Base-by-base conservation (phyloP, 2,113 vertebrate genomes). In the Myrmecophaga tridactyla region DNA sequence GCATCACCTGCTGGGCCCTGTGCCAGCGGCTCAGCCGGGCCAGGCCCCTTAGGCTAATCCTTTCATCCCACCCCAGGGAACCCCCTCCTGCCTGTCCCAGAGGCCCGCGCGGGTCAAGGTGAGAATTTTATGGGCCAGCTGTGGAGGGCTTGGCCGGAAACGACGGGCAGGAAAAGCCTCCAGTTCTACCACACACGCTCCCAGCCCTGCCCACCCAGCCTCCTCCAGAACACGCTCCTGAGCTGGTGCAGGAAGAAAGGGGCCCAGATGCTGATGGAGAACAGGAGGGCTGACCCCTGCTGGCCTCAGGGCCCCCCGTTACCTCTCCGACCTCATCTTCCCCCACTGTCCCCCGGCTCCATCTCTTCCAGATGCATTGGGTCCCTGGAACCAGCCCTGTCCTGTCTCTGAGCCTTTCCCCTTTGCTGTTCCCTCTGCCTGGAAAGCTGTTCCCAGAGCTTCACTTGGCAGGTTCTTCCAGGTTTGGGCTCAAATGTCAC, bases 21-120 rank as follows among this genome's bases (percentile, higher is more conserved):
- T 0, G 43, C 94, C 97, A 96, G 95, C 94, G 5, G 95, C 94
- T 97, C 93, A 63, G 92, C 86, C 0, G 1, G 92, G 92, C 94
- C 97, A 95, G 89, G 70, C 83, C 80, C 96, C 84, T 97, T 95
- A 97, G 90, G 70, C 70, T 86, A 89, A 95, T 90, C 93, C 90
- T 39, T 82, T 92, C 82, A 94, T 77, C 75, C 56, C 46, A 13
- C 82, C 31, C 89, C 9, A 10, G 75, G 31, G 58, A 86, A 18
- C 69, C 70, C 76, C 78, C 87, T 29, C 94, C 94, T 7, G 39
- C 89, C 69, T 0, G 4, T 48, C 67, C 65, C 85, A 53, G 80
- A 67, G 6, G 53, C 93, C 81, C 76, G 18, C 0, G 7, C 14
- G 90, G 82, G 92, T 63, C 86, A 56, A 81, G 83, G 83, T 89